Percentiles rank a stretch among this genome's conserved stretches.
These are phyloP conservation scores for Epizoanthus stellaris DNA, from an alignment of 92 coral and sea anemone genomes.

Conservation along the genomic window DNA sequence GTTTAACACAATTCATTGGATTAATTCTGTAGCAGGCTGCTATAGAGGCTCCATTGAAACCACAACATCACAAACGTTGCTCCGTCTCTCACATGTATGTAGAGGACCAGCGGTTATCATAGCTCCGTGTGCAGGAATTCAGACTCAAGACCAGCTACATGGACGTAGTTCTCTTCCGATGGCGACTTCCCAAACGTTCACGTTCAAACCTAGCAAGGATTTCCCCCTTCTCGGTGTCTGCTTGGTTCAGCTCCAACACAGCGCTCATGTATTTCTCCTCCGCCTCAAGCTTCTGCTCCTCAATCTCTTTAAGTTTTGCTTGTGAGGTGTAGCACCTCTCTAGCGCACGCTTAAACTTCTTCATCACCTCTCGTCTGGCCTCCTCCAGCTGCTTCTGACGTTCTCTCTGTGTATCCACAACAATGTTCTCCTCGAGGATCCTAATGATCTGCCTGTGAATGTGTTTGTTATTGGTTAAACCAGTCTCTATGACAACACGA, in stretches of 20 bases:
- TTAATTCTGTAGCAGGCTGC: no score
- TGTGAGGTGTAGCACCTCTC: conserved; percentile 61
- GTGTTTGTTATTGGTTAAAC: conserved; percentile 78
- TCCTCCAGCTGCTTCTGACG: conserved; percentile 43
- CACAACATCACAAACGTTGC: not conserved
- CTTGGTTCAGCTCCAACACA: conserved; percentile 59
- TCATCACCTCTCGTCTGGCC: conserved; percentile 59
- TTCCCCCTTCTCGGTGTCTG: conserved; percentile 63
- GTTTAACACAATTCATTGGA: no score
- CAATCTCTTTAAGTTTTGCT: conserved; percentile 64
- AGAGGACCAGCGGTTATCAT: not conserved
- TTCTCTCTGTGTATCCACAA: conserved; percentile 54
- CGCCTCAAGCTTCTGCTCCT: conserved; percentile 65
- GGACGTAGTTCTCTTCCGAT: conserved; percentile 73
- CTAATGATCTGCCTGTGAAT: conserved; percentile 71
- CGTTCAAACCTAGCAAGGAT: conserved; percentile 50
- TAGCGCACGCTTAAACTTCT: conserved; percentile 57
- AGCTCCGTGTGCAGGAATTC: not conserved
- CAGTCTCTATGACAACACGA: conserved; percentile 84
- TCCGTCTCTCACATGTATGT: not conserved
- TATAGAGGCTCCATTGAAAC: no score
- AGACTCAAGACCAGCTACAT: conserved; percentile 30
- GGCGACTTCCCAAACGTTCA: conserved; percentile 26
- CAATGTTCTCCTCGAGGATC: conserved; percentile 61
- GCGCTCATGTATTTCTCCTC: conserved; percentile 69